These are phyloP conservation scores for Gallirallus australis DNA, from an alignment of 2,797 vertebrate genomes.

Conservation along the genomic window DNA sequence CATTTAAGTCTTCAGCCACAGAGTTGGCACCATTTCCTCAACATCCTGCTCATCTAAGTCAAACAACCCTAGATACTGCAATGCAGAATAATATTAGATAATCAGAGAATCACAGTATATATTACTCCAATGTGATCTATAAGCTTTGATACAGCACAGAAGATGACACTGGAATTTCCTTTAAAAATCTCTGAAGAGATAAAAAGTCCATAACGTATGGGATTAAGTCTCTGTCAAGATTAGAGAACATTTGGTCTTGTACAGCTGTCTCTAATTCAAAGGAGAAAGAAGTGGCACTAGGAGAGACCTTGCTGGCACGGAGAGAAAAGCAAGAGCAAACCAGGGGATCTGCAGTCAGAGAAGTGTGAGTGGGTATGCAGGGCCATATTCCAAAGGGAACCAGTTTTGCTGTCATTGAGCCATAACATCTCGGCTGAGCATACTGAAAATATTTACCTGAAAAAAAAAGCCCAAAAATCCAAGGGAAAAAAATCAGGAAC, in stretches of 20 bases:
- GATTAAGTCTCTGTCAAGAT: neutral
- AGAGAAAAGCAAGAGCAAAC: neutral
- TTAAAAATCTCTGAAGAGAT: neutral
- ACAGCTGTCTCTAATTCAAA: neutral
- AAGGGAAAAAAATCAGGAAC: neutral
- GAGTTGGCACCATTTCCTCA: neutral
- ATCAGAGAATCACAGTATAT: neutral
- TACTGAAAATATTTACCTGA: neutral
- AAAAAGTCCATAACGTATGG: neutral
- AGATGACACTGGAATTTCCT: neutral
- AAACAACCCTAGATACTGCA: neutral
- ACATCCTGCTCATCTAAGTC: neutral
- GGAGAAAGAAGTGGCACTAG: neutral
- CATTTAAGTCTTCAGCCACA: neutral
- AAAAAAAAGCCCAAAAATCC: neutral
- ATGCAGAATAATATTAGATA: neutral
- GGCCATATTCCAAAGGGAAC: neutral
- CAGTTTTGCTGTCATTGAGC: neutral
- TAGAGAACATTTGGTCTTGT: neutral
- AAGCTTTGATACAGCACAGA: neutral
- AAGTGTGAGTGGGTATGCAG: neutral
- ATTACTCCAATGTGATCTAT: neutral
- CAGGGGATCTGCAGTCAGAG: neutral
- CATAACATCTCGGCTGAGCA: neutral
- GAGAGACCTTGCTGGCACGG: neutral